Evolutionary conservation across 2,113 vertebrate species (phyloP).

Genomic region (Actinemys pallida): DNA sequence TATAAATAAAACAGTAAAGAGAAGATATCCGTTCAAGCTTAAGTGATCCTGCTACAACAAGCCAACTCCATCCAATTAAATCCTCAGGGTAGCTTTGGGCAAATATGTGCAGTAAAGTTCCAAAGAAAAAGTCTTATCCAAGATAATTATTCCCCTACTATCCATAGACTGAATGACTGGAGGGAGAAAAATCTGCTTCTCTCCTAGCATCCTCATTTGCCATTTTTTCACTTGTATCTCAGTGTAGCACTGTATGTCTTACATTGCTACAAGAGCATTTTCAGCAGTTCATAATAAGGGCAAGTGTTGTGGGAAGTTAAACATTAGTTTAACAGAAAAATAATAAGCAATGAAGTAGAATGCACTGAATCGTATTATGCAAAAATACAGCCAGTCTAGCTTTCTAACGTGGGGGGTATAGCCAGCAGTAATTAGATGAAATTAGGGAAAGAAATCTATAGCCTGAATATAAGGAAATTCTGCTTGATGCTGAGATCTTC

Average conservation of each 20-base stretch:
- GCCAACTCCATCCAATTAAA: conserved; percentile 61
- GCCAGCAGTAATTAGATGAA: fast-evolving
- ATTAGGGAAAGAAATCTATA: not conserved
- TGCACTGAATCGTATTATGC: not conserved
- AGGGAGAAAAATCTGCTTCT: not conserved
- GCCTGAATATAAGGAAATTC: not conserved
- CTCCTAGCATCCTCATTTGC: not conserved
- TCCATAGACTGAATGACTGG: not conserved
- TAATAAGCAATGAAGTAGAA: not conserved
- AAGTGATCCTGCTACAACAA: conserved; percentile 58
- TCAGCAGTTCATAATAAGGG: conserved; percentile 41
- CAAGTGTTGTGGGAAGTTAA: not conserved
- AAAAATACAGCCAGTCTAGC: not conserved
- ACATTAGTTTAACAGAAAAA: not conserved
- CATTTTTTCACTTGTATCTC: fast-evolving
- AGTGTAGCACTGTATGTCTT: fast-evolving
- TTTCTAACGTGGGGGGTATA: not conserved
- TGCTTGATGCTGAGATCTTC: fast-evolving
- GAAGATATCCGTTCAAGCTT: conserved; percentile 48
- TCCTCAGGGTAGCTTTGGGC: conserved; percentile 56
- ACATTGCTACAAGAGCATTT: not conserved
- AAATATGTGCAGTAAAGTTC: conserved; percentile 9
- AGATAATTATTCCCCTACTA: conserved; percentile 36
- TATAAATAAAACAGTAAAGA: conserved; percentile 55
- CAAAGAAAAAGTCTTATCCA: conserved; percentile 8